phyloP scores from a whole-genome alignment of 2,888 invertebrate species.

The Noctua pronuba region DNA sequence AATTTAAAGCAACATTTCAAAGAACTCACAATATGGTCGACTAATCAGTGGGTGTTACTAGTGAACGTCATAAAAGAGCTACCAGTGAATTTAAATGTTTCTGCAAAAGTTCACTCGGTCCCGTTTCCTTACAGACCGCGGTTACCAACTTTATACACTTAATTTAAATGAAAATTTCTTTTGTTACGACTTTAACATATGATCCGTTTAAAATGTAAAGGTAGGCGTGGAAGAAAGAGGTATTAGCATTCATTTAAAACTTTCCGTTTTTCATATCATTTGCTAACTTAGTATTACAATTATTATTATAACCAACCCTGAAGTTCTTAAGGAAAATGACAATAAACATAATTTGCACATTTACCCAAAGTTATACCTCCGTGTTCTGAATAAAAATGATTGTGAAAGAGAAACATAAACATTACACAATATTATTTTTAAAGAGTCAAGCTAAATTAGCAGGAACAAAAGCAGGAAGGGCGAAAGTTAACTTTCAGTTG shows the following conservation, averaged over 20 bases:
- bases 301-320: conserved; percentile 19
- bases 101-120: conserved; percentile 75
- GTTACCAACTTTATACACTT: conserved; percentile 80
- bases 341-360: conserved; percentile 54
- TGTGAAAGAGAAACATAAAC: conserved; percentile 62
- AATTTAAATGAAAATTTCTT: conserved; percentile 86
- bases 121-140: conserved; percentile 73
- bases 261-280: conserved; percentile 20
- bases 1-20: background rate
- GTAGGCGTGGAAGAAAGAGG: conserved; percentile 30
- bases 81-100: conserved; percentile 78
- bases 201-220: conserved; percentile 61
- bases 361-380: conserved; percentile 57
- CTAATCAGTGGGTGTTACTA: conserved; percentile 56
- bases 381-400: conserved; percentile 61
- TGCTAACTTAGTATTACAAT: conserved; percentile 6
- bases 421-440: conserved; percentile 66
- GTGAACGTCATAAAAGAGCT: conserved; percentile 69
- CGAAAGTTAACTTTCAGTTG: conserved; percentile 84
- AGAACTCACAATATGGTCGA: conserved; percentile 58
- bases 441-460: conserved; percentile 75
- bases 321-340: conserved; percentile 44
- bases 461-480: conserved; percentile 81
- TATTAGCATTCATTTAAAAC: conserved; percentile 31
- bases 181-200: conserved; percentile 68